Conservation (phyloP, 2,888 invertebrate species). For the Xylota segnis region DNA sequence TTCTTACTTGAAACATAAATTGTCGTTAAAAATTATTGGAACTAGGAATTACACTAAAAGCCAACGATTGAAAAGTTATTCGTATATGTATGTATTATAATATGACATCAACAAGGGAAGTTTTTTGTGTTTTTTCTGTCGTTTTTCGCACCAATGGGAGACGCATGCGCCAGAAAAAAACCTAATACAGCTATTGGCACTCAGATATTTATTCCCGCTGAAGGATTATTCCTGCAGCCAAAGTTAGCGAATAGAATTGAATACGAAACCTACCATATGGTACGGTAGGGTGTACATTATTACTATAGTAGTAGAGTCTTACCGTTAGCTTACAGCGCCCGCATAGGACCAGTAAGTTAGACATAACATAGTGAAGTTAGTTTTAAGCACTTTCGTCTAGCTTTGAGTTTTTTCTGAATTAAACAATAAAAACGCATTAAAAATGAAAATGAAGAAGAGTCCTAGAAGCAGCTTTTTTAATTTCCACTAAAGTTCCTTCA, state of each 20-base stretch:
- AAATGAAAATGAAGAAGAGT: too few relatives aligned
- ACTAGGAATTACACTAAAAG: slow-evolving; percentile 42
- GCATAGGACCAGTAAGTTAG: too few relatives aligned
- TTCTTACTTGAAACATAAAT: slow-evolving; percentile 57
- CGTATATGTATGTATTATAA: slow-evolving; percentile 45
- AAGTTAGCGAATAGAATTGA: background rate
- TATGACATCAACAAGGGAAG: slow-evolving; percentile 73
- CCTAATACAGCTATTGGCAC: slow-evolving; percentile 14
- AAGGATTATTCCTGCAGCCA: slow-evolving; percentile 12
- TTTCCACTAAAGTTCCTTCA: too few relatives aligned
- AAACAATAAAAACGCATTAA: too few relatives aligned
- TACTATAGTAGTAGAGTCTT: background rate
- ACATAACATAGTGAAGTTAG: too few relatives aligned
- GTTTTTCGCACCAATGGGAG: slow-evolving; percentile 24
- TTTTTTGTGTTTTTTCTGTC: slow-evolving; percentile 35
- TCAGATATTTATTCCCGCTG: slow-evolving; percentile 6
- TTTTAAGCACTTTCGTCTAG: too few relatives aligned
- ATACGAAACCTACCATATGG: background rate
- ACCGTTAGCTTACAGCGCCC: too few relatives aligned
- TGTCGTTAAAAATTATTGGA: slow-evolving; percentile 38
- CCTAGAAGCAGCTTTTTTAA: too few relatives aligned
- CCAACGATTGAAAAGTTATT: slow-evolving; percentile 57
- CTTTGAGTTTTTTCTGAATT: too few relatives aligned
- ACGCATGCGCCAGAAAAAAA: slow-evolving; percentile 52
- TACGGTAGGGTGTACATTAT: background rate